Percentiles rank a stretch among this genome's conserved stretches.
These are phyloP conservation scores for Drusus annulatus DNA, from an alignment of 1,140 invertebrate species.

Conservation along the genomic window DNA sequence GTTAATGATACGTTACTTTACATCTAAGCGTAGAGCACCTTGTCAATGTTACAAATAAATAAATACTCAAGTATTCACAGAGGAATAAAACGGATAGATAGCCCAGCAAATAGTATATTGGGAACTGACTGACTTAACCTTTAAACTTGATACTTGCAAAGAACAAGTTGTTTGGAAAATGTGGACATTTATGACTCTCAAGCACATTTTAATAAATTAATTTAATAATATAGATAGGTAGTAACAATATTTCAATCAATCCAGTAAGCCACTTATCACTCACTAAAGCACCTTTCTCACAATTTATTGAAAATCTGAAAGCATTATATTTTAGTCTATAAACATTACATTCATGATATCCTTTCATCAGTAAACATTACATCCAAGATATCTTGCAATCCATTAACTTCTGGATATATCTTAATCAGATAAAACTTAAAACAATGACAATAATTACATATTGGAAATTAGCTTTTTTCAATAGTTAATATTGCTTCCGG, in stretches of 20 bases:
- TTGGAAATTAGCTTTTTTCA: too few species aligned
- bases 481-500: too few species aligned
- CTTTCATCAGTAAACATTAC: not conserved
- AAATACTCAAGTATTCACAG: not conserved
- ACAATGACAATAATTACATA: too few species aligned
- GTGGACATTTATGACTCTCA: not conserved
- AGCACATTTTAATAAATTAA: too few species aligned
- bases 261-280: not conserved
- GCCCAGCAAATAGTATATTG: not conserved
- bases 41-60: not conserved
- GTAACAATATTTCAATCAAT: not conserved
- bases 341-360: not conserved
- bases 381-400: not conserved
- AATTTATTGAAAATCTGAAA: too few species aligned
- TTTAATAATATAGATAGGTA: too few species aligned
- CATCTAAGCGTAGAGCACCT: conserved; percentile 7
- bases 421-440: too few species aligned
- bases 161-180: not conserved
- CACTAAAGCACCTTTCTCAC: not conserved
- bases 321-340: not conserved
- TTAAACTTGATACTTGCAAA: not conserved
- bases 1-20: conserved; percentile 1
- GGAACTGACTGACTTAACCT: not conserved
- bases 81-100: too few species aligned
- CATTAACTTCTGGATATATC: too few species aligned